Percentiles rank a stretch among this genome's conserved stretches.
These are phyloP conservation scores for Callipepla squamata DNA, from an alignment of 2,113 vertebrate species.

Conservation along the genomic window DNA sequence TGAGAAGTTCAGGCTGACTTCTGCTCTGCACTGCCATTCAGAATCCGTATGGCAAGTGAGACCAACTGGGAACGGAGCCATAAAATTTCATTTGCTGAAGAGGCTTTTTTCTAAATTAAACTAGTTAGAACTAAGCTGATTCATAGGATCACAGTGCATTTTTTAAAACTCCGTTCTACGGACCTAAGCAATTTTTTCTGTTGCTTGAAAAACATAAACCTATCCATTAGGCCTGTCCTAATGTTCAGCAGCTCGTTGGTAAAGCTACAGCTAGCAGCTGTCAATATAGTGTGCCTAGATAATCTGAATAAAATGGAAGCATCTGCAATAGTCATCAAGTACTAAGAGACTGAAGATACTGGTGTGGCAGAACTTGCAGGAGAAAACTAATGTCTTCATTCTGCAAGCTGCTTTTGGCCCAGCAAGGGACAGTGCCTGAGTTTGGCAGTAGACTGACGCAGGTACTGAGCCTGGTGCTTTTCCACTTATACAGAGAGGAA, in stretches of 20 bases:
- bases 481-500: not conserved
- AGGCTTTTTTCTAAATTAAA: conserved; percentile 63
- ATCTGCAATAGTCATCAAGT: not conserved
- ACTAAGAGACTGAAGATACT: not conserved
- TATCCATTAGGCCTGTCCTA: not conserved
- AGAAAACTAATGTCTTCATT: not conserved
- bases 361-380: not conserved
- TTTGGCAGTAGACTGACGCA: not conserved
- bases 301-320: not conserved
- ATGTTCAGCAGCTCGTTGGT: not conserved
- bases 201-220: not conserved
- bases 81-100: conserved; percentile 41
- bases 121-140: conserved; percentile 20
- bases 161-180: not conserved
- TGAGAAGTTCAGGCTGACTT: not conserved
- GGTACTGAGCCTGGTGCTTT: not conserved
- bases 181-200: not conserved
- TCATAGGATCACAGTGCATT: not conserved
- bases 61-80: conserved; percentile 1
- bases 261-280: not conserved
- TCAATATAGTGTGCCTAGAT: not conserved
- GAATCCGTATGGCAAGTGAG: not conserved
- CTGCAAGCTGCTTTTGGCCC: not conserved
- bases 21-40: not conserved
- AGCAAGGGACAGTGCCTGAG: not conserved